Base-by-base conservation (phyloP, 1,140 invertebrate genomes). In the Trichomalopsis sarcophagae region DNA sequence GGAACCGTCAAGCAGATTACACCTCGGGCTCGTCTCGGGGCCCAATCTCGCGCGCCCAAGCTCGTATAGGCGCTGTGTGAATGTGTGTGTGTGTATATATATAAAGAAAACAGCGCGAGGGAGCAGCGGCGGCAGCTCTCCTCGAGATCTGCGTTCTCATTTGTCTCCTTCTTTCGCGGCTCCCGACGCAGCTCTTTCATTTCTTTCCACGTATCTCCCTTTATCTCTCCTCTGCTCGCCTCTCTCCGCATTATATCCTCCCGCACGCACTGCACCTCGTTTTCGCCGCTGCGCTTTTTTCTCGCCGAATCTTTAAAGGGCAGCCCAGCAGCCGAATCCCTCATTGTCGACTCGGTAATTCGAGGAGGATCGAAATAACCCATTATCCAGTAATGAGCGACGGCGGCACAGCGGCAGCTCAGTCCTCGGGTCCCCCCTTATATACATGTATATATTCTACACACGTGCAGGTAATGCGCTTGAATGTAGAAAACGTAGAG, bases 321-420 rank as follows among this genome's bases (percentile, higher is more conserved):
- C 81, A 86, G 36, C 23, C 66, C 78, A 33, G 6, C 77, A 50
- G 66, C 84, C 90, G 87, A 91, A 91, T 91, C 88, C 86, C 89
- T 91, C 87, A 91, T 91, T 91, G 90, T 91, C 89, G 90, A 91
- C 87, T 91, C 87, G 89, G 90, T 91, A 91, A 91, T 91, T 91
- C 88, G 89, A 91, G 89, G 87, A 90, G 90, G 89, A 91, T 91
- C 90, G 89, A 91, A 91, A 91, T 91, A 91, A 91, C 89, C 89
- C 89, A 91, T 91, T 91, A 91, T 89, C 87, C 88, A 86, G 88
- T 91, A 91, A 91, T 91, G 90, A 91, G 89, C 87, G 88, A 27
- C 27, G 27, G 27, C 27, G 27, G 27, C 27, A 27, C 27, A 27
- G 27, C 27, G 27, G 27, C 27, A 27, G 82, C 85, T 88, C 88